Evolutionary conservation across 2,888 invertebrate genomes (phyloP).

Genomic region (Cremastinae sp.): DNA sequence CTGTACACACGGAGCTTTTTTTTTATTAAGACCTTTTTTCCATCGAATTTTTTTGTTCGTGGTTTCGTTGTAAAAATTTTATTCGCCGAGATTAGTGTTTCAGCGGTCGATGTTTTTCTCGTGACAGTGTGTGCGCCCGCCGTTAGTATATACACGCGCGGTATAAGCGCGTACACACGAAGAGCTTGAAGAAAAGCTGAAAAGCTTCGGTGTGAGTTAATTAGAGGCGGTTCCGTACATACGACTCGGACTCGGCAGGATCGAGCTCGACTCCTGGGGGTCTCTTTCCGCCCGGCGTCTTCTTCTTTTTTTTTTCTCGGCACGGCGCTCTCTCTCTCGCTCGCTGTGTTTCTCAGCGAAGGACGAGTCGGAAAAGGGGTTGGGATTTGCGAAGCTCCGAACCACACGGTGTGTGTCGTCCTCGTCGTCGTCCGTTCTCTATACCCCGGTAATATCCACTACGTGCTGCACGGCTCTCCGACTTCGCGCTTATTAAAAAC

Average conservation of each 20-base stretch:
- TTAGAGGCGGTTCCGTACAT: conserved; percentile 68
- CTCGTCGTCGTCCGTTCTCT: conserved; percentile 50
- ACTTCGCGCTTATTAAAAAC: conserved; percentile 77
- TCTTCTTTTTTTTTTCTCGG: conserved; percentile 26
- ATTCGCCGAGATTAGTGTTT: conserved; percentile 8
- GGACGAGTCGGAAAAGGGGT: conserved; percentile 60
- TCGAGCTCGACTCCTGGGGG: conserved; percentile 48
- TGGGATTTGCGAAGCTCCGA: conserved; percentile 55
- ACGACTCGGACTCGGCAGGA: conserved; percentile 54
- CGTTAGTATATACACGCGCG: conserved; percentile 26
- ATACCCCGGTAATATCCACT: conserved; percentile 75
- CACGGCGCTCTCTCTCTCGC: conserved; percentile 8
- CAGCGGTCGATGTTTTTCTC: conserved; percentile 14
- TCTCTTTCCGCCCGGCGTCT: conserved; percentile 36
- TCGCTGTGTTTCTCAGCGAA: conserved; percentile 45
- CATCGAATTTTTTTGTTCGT: neutral
- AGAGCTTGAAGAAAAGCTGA: conserved; percentile 41
- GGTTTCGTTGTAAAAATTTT: conserved; percentile 8
- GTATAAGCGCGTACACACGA: conserved; percentile 6
- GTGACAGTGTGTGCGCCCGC: no score
- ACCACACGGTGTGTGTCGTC: conserved; percentile 42
- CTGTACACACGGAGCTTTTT: neutral
- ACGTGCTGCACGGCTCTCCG: conserved; percentile 75
- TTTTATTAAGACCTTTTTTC: neutral
- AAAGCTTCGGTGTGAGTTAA: conserved; percentile 70